These are phyloP conservation scores for Leptopilina drosophilae DNA, from an alignment of 2,888 invertebrate genomes.

Conservation along the genomic window DNA sequence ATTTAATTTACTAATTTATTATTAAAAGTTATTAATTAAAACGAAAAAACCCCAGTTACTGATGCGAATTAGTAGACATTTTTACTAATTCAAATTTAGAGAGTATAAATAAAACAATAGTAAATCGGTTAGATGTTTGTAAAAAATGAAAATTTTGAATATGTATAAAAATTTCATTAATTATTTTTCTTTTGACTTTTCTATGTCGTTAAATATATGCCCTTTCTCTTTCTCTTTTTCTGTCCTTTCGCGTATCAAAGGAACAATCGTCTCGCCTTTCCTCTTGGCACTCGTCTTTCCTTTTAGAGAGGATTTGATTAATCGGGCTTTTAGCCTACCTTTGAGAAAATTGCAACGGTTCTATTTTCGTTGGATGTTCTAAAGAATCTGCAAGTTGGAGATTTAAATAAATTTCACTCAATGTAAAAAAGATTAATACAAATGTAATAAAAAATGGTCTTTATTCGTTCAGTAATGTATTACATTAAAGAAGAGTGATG, in stretches of 20 bases:
- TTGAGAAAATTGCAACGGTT: slow-evolving; percentile 13
- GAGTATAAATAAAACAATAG: too few relatives aligned
- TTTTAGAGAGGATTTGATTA: slow-evolving; percentile 26
- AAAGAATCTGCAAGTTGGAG: slow-evolving; percentile 10
- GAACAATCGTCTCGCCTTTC: slow-evolving; percentile 9
- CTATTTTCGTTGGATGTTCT: slow-evolving; percentile 12
- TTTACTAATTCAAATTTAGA: too few relatives aligned
- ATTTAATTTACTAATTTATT: too few relatives aligned
- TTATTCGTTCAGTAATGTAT: too few relatives aligned
- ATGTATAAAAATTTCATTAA: neutral
- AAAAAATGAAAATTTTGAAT: too few relatives aligned
- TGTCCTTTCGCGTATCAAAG: slow-evolving; percentile 2
- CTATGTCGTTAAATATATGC: neutral
- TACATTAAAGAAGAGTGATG: too few relatives aligned
- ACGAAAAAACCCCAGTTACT: too few relatives aligned
- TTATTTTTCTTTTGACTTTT: slow-evolving; percentile 6
- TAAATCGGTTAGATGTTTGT: too few relatives aligned
- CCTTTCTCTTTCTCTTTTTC: neutral
- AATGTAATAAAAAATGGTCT: too few relatives aligned
- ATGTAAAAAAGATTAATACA: slow-evolving; percentile 3
- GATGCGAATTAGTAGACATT: too few relatives aligned
- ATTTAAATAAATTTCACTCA: slow-evolving; percentile 14
- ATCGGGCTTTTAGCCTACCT: slow-evolving; percentile 27
- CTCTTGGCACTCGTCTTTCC: slow-evolving; percentile 1
- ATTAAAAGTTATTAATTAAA: too few relatives aligned